Evolutionary conservation across 2,113 vertebrate species (phyloP), one percentile per base, ranked within the genome.

Genomic region (Cebus imitator): DNA sequence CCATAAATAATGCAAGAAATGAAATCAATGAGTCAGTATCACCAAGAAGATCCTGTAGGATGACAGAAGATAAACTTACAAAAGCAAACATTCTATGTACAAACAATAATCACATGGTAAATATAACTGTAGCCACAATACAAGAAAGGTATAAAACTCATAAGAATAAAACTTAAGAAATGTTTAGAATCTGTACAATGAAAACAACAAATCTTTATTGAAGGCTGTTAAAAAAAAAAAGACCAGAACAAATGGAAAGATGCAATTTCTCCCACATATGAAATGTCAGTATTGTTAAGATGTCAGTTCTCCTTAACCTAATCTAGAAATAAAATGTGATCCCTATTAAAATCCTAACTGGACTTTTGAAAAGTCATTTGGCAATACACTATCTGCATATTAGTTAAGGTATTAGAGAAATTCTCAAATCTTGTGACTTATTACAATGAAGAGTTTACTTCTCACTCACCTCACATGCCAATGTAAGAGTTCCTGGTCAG

Each of bases 201-300:
- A 86, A 94, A 90, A 68, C 45, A 81, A n/a, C 11, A 94, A 81
- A 81, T 23, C 66, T 94, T 82, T 97, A 85, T 14, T 61, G 52
- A 73, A 83, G 25, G 5, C 11, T 79, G 48, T 48, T 66, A 73
- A 92, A 94, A 40, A 92, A 92, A 92, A 94, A 40, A 92, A 70
- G 14, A 43, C 32, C 27, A 80, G 37, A 75, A 79, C 48, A 84
- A 88, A 70, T 23, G 23, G 45, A 76, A 87, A 84, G n/a, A 91
- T 73, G 11, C 40, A 13, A 43, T 75, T 94, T 90, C 55, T 50
- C 17, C 45, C 70, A 76, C 6, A 57, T 66, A 11, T 48, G 37
- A 95, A 90, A 86, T 68, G 37, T 79, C n/a, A 72, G 4, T 52
- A 83, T 87, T 40, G 32, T 73, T 83, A 76, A 87, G 70, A 37